Evolutionary conservation across 2,113 vertebrate genomes (phyloP).

Genomic region (Elanus axillaris): DNA sequence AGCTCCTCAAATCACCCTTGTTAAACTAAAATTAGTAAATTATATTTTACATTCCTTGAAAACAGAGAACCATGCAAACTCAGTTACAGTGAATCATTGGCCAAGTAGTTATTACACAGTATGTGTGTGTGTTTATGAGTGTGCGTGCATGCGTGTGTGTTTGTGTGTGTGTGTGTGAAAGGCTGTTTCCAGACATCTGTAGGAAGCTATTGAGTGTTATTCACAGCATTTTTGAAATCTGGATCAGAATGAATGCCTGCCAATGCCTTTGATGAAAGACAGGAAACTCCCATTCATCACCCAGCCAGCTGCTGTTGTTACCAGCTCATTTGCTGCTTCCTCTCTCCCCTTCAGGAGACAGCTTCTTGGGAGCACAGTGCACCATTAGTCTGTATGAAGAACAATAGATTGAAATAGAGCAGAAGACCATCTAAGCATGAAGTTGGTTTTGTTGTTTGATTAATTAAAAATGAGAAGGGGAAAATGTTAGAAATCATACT

Average conservation of each 20-base stretch:
- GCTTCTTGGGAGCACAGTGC: neutral
- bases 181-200: slow-evolving; percentile 22
- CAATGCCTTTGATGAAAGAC: neutral
- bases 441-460: neutral
- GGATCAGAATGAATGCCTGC: slow-evolving; percentile 11
- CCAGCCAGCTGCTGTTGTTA: slow-evolving; percentile 25
- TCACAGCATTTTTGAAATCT: neutral
- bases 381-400: neutral
- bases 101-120: neutral
- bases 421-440: neutral
- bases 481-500: neutral
- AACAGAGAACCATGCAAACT: neutral
- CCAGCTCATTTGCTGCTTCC: slow-evolving; percentile 10
- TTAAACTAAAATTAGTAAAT: neutral
- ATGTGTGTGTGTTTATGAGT: neutral
- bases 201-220: neutral
- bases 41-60: neutral
- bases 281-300: slow-evolving; percentile 19
- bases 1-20: neutral
- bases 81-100: neutral
- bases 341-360: neutral
- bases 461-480: neutral
- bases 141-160: too few relatives aligned
- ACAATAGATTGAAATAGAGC: neutral
- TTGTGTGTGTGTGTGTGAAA: neutral